Percentiles rank a stretch among this genome's conserved stretches.
Conservation (phyloP, 2,888 invertebrate genomes). For the Tenthredo mesomela region DNA sequence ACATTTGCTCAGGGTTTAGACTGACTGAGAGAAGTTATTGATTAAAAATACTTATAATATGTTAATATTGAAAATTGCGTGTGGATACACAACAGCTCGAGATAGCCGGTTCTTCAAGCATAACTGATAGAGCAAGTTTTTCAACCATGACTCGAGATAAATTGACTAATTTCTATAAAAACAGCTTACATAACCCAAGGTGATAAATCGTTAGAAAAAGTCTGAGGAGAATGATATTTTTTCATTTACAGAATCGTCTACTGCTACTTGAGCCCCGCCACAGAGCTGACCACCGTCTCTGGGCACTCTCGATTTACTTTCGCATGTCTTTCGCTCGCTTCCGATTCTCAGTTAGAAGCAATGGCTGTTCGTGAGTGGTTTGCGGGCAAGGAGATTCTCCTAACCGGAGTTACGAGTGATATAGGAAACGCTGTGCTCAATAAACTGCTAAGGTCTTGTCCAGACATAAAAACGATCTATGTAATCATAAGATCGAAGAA, state of each 20-base stretch:
- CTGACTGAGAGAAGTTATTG: no score
- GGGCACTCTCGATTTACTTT: slow-evolving; percentile 3
- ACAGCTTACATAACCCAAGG: not conserved
- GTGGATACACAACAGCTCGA: no score
- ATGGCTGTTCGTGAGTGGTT: slow-evolving; percentile 73
- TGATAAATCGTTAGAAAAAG: not conserved
- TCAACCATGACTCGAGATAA: no score
- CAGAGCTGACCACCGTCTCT: not conserved
- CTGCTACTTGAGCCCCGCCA: not conserved
- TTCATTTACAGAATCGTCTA: not conserved
- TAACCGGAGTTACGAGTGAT: slow-evolving; percentile 71
- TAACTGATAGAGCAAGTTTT: no score
- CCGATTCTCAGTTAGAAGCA: slow-evolving; percentile 60
- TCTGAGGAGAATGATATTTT: not conserved
- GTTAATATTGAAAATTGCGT: no score
- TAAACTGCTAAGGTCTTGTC: slow-evolving; percentile 69
- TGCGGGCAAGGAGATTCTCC: slow-evolving; percentile 67
- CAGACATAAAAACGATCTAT: slow-evolving; percentile 62
- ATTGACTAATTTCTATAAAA: not conserved
- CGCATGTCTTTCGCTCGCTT: slow-evolving; percentile 17
- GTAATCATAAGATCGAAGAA: slow-evolving; percentile 63
- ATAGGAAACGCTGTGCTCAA: slow-evolving; percentile 69
- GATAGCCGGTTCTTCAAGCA: no score
- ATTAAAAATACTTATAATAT: no score
- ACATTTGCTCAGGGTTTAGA: no score